Conservation (phyloP, 1,140 invertebrate genomes). For the Lerema accius region DNA sequence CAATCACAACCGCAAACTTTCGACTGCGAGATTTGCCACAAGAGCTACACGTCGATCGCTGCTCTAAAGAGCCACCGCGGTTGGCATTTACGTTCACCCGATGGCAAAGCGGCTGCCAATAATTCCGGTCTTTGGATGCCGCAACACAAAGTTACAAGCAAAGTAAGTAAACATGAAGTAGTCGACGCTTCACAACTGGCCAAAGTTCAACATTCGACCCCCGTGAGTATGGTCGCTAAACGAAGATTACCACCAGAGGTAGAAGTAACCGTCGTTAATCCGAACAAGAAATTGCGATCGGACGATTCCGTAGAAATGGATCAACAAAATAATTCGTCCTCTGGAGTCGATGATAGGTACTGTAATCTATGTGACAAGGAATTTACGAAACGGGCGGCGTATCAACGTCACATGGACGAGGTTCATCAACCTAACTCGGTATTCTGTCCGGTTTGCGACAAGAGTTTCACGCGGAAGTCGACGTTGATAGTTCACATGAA, state of each 20-base stretch:
- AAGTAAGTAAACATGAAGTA: conserved; percentile 80
- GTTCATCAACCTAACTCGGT: conserved; percentile 68
- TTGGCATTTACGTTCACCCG: conserved; percentile 84
- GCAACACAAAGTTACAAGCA: conserved; percentile 79
- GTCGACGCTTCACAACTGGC: conserved; percentile 56
- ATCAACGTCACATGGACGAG: conserved; percentile 84
- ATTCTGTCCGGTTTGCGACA: conserved; percentile 82
- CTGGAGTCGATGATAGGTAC: conserved; percentile 76
- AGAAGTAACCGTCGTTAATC: conserved; percentile 78
- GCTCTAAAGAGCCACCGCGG: conserved; percentile 84
- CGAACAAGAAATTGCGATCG: conserved; percentile 75
- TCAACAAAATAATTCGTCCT: conserved; percentile 48
- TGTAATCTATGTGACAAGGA: conserved; percentile 84
- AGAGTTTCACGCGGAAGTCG: conserved; percentile 81
- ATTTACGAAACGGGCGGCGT: conserved; percentile 82
- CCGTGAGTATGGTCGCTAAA: conserved; percentile 52
- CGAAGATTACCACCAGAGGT: conserved; percentile 78
- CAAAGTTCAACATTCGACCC: conserved; percentile 47
- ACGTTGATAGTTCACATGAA: conserved; percentile 82
- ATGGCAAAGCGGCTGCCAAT: conserved; percentile 80
- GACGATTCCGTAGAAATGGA: conserved; percentile 72
- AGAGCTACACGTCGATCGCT: conserved; percentile 82
- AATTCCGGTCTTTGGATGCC: conserved; percentile 82
- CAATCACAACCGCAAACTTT: conserved; percentile 69
- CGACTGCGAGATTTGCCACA: conserved; percentile 84